A percentile compares a stretch with the other conserved stretches of the same genome.
Conservation (phyloP, 2,888 invertebrate species). For the Leucozona laternaria region DNA sequence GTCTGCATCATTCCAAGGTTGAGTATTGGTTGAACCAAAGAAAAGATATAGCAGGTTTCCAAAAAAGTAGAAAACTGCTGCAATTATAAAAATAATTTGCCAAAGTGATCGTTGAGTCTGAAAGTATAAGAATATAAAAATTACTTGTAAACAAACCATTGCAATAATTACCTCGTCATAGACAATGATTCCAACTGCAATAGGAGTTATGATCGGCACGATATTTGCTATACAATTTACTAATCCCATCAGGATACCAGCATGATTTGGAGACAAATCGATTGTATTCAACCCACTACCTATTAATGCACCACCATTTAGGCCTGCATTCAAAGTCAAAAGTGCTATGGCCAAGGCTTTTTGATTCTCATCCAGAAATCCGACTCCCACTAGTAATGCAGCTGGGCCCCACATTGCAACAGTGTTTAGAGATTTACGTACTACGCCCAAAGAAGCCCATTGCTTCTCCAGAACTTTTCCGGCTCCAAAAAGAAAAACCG, state of each 20-base stretch:
- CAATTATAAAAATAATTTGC: constrained; percentile 88
- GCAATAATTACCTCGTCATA: constrained; percentile 78
- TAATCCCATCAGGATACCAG: constrained; percentile 87
- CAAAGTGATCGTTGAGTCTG: constrained; percentile 87
- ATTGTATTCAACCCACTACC: constrained; percentile 85
- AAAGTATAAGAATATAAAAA: constrained; percentile 40
- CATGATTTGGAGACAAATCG: constrained; percentile 87
- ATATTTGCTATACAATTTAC: constrained; percentile 86
- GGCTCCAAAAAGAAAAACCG: constrained; percentile 23
- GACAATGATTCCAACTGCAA: constrained; percentile 85
- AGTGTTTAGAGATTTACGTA: constrained; percentile 75
- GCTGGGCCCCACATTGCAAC: constrained; percentile 84
- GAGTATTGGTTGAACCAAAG: constrained; percentile 86
- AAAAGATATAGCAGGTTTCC: constrained; percentile 88
- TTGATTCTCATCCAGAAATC: constrained; percentile 57
- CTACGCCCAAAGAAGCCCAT: constrained; percentile 79
- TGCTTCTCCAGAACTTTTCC: constrained; percentile 43
- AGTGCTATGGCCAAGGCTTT: constrained; percentile 83
- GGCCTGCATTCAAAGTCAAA: constrained; percentile 85
- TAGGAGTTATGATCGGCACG: constrained; percentile 86
- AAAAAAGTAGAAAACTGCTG: constrained; percentile 87
- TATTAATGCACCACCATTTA: constrained; percentile 82
- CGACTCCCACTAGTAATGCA: constrained; percentile 47
- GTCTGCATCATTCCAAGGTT: constrained; percentile 87
- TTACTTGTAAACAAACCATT: neutral